These are phyloP conservation scores for Micromesistius poutassou DNA, from an alignment of 2,797 vertebrate genomes.

Conservation along the genomic window DNA sequence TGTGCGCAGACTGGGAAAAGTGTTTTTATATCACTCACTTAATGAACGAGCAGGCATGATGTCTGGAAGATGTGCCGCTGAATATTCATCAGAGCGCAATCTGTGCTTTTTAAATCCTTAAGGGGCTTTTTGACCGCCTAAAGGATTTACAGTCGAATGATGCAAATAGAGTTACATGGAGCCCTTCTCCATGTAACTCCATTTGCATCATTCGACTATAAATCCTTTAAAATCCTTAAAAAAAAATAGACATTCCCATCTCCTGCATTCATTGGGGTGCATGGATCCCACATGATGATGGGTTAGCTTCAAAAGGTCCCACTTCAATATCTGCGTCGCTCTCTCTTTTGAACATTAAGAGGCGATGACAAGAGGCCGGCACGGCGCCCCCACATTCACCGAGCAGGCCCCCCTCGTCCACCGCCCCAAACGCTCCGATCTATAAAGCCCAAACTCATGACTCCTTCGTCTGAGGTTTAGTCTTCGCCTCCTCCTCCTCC, in stretches of 20 bases:
- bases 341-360: not conserved
- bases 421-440: conserved; percentile 9
- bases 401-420: not conserved
- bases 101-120: not conserved
- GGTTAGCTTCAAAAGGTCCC: not conserved
- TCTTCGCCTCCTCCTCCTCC: conserved; percentile 11
- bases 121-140: not conserved
- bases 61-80: not conserved
- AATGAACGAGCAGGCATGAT: not conserved
- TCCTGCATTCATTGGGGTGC: not conserved
- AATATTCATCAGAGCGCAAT: not conserved
- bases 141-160: not conserved
- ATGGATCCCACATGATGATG: not conserved
- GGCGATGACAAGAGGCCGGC: not conserved
- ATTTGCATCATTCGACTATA: too few species aligned
- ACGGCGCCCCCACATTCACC: not conserved
- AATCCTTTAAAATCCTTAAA: too few species aligned
- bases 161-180: not conserved
- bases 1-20: not conserved
- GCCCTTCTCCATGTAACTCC: too few species aligned
- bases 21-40: not conserved
- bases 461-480: conserved; percentile 3
- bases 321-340: not conserved
- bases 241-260: too few species aligned
- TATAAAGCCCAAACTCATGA: not conserved